Percentiles rank a stretch among this genome's conserved stretches.
phyloP scores from a whole-genome alignment of 2,888 invertebrate genomes.

The Nymphalis c-album region DNA sequence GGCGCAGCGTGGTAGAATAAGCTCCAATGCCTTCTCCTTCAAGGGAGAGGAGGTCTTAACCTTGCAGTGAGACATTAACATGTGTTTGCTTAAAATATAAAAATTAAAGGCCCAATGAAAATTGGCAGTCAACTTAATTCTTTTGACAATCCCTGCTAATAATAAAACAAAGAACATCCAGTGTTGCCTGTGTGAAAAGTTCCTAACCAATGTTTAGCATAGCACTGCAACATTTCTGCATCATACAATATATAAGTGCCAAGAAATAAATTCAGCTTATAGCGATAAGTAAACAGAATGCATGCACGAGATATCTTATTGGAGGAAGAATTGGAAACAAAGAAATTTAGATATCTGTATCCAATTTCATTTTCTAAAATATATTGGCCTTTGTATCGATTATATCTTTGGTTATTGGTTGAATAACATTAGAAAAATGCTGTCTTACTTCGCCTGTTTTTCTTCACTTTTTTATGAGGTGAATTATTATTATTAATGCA shows the following conservation, averaged over 20 bases:
- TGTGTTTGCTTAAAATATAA: too few relatives aligned
- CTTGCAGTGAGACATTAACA: too few relatives aligned
- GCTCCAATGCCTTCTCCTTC: too few relatives aligned
- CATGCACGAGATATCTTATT: not conserved
- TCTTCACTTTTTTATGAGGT: too few relatives aligned
- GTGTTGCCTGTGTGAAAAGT: not conserved
- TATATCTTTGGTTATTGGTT: not conserved
- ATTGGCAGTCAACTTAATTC: too few relatives aligned
- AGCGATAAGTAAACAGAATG: conserved; percentile 1
- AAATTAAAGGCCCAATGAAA: too few relatives aligned
- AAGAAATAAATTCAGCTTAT: conserved; percentile 16
- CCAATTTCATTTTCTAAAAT: not conserved
- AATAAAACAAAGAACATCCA: not conserved
- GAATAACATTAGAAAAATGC: too few relatives aligned
- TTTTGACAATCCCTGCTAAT: not conserved
- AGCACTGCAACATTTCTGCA: conserved; percentile 2
- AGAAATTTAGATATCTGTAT: not conserved
- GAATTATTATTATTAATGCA: too few relatives aligned
- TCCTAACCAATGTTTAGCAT: not conserved
- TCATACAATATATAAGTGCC: conserved; percentile 10
- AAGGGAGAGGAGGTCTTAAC: too few relatives aligned
- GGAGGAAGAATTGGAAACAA: not conserved
- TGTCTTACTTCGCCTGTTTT: too few relatives aligned
- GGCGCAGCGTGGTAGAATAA: too few relatives aligned
- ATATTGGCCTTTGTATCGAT: not conserved